Evolutionary conservation across 2,113 vertebrate species (phyloP), one percentile per base, ranked within the genome.

Genomic region (Xiphophorus hellerii): DNA sequence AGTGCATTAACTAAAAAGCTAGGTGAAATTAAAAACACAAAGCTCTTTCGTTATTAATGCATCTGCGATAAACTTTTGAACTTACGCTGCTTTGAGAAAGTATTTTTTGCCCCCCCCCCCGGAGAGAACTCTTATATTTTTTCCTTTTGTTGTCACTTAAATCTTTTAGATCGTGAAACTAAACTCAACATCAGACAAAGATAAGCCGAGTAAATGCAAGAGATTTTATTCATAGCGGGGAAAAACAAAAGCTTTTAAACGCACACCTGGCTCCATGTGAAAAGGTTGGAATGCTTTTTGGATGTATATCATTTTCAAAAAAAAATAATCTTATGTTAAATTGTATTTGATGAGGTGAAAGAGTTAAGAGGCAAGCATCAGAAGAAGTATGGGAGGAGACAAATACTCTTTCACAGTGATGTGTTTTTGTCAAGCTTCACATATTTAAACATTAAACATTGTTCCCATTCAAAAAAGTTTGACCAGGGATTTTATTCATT

Each of bases 31-130:
- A 68, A 83, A 80, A 33, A 66, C n/a, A 10, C 39, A 5, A 17
- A 74, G 31, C 27, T 20, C 15, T 62, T 10, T 17, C 37, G 81
- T 72, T 37, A 66, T 73, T 71, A 65, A 70, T 69, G 62, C 63
- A 74, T 63, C 44, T 73, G 54, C 30, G n/a, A 54, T 79, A 69
- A 78, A 83, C 80, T 78, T 83, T 79, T 89, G 73, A 89, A 88
- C 77, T 62, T 31, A 48, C 30, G 12, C 62, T 61, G 62, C 28
- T 66, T 20, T 13, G 60, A 71, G 48, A 25, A 20, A 20, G 44
- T 17, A 6, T 20, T 20, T 48, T 20, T 37, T 37, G 14, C 44
- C 44, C 44, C n/a, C n/a, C n/a, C 12, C 29, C 30, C 30, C 3
- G 30, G 31, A 7, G 5, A 3, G 31, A 4, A 71, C n/a, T 12